phyloP scores from a whole-genome alignment of 2,888 invertebrate genomes.

The Cybosia mesomella region DNA sequence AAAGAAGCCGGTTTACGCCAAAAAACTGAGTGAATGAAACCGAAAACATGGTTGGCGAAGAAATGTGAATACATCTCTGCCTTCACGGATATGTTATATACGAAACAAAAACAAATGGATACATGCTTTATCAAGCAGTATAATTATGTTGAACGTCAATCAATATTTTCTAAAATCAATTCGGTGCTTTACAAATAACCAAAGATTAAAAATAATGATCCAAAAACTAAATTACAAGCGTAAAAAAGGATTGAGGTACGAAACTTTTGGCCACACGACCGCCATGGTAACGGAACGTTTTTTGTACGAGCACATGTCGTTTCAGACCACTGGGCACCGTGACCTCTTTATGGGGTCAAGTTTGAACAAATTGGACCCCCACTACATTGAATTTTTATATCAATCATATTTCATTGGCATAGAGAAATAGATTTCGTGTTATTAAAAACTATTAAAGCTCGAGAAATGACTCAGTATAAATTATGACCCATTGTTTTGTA shows the following conservation, averaged over 20 bases:
- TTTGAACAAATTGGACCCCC: constrained; percentile 62
- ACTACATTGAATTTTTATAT: constrained; percentile 52
- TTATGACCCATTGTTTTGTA: constrained; percentile 22
- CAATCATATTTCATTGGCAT: constrained; percentile 47
- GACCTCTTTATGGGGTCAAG: constrained; percentile 76
- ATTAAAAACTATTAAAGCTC: constrained; percentile 26
- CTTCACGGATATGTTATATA: too few relatives aligned
- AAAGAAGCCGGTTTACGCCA: too few relatives aligned
- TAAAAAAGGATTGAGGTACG: not conserved
- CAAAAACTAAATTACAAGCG: not conserved
- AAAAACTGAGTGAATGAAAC: too few relatives aligned
- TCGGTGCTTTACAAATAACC: not conserved
- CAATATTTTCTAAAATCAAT: not conserved
- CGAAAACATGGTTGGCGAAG: too few relatives aligned
- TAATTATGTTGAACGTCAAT: not conserved
- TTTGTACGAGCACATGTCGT: constrained; percentile 63
- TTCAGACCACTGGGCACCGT: constrained; percentile 61
- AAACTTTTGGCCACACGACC: constrained; percentile 31
- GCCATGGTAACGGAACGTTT: constrained; percentile 42
- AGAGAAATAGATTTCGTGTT: constrained; percentile 35
- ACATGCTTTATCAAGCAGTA: too few relatives aligned
- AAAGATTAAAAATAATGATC: not conserved
- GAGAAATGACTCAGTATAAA: constrained; percentile 9
- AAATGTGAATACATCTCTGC: too few relatives aligned
- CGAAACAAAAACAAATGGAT: too few relatives aligned